Evolutionary conservation across 2,113 vertebrate species (phyloP).

Genomic region (Scatophagus argus): DNA sequence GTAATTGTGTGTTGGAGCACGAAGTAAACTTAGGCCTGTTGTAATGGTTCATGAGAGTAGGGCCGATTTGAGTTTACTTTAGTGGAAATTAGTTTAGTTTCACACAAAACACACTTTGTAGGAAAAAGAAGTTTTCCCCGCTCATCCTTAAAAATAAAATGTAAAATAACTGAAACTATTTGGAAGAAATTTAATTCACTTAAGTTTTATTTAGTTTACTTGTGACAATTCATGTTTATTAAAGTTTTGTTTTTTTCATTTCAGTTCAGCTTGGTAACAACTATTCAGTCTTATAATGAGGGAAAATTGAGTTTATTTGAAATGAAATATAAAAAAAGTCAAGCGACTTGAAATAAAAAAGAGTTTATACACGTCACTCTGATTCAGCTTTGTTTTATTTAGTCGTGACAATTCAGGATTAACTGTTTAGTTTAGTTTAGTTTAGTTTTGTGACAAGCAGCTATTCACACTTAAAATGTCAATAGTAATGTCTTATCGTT

Average conservation of each 20-base stretch:
- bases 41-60: too few species aligned
- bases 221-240: neutral
- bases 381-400: neutral
- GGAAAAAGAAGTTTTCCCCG: too few species aligned
- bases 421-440: neutral
- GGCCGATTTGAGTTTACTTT: too few species aligned
- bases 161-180: neutral
- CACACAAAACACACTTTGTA: too few species aligned
- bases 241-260: neutral
- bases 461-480: too few species aligned
- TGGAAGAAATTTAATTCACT: neutral
- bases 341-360: neutral
- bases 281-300: too few species aligned
- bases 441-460: neutral
- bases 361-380: rapidly evolving
- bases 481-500: neutral
- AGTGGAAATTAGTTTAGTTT: too few species aligned
- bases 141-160: neutral
- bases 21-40: too few species aligned
- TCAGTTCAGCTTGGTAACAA: neutral
- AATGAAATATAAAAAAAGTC: neutral
- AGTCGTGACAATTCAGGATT: neutral
- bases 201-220: neutral
- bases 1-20: too few species aligned
- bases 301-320: too few species aligned